Percentiles rank a stretch among this genome's conserved stretches.
Conservation (phyloP, 2,113 vertebrate species). For the Stigmatopora nigra region DNA sequence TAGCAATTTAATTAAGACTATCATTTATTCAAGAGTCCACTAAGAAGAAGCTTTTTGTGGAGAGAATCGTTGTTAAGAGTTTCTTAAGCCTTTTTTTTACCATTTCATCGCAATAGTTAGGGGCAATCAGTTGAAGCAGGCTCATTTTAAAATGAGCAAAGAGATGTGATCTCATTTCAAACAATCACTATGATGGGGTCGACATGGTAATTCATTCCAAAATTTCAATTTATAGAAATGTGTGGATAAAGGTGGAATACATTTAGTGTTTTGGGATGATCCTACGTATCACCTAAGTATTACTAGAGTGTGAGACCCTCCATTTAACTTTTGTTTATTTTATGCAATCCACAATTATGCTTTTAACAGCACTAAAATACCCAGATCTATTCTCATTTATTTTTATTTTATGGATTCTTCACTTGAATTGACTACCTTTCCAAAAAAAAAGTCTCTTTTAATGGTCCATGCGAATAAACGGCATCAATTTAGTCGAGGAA, state of each 20-base stretch:
- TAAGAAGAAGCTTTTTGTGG: slow-evolving; percentile 9
- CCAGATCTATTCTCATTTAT: neutral
- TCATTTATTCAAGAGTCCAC: slow-evolving; percentile 17
- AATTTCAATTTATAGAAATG: neutral
- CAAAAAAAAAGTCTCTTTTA: no score
- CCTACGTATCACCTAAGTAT: no score
- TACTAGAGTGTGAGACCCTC: neutral
- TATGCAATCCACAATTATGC: neutral
- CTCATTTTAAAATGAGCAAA: slow-evolving; percentile 16
- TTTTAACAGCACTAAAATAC: neutral
- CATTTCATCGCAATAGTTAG: slow-evolving; percentile 5
- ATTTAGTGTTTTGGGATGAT: neutral
- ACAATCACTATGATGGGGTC: neutral
- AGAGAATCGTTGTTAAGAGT: slow-evolving; percentile 5
- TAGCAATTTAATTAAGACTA: slow-evolving; percentile 16
- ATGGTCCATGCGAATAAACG: neutral
- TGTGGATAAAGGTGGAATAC: neutral
- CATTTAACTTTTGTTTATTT: neutral
- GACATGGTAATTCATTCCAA: neutral
- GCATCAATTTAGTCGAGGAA: neutral
- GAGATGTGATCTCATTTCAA: slow-evolving; percentile 10
- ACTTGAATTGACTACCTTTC: no score
- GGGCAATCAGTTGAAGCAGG: slow-evolving; percentile 3
- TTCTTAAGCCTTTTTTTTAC: slow-evolving; percentile 13
- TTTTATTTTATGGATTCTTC: neutral